Evolutionary conservation across 35 echinoderm and acorn worm species (phyloP).

Genomic region (Patiria miniata): DNA sequence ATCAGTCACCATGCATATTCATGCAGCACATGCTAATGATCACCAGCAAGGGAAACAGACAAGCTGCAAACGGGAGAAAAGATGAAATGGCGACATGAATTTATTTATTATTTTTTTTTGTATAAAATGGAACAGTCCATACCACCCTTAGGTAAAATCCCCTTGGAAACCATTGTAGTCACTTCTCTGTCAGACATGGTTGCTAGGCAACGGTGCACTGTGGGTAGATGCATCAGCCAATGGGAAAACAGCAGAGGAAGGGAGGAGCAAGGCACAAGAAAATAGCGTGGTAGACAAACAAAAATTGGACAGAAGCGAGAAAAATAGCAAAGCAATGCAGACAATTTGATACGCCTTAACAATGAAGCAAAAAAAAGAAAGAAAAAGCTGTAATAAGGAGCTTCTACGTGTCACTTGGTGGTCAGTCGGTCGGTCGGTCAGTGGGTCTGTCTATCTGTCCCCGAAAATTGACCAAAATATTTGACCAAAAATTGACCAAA

Average conservation of each 20-base stretch:
- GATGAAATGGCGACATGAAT: too few relatives aligned
- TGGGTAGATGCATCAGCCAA: not conserved
- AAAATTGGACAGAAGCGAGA: not conserved
- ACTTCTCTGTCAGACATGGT: constrained; percentile 1
- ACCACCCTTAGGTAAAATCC: not conserved
- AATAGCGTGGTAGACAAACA: not conserved
- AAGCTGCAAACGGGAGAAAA: too few relatives aligned
- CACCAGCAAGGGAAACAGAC: too few relatives aligned
- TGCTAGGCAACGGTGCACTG: constrained; percentile 22
- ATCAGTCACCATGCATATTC: constrained; percentile 5
- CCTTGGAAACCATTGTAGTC: not conserved
- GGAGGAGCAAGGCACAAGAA: not conserved
- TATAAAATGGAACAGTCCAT: not conserved
- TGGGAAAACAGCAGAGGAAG: not conserved
- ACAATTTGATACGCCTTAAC: too few relatives aligned
- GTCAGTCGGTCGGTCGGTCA: too few relatives aligned
- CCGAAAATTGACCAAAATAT: too few relatives aligned
- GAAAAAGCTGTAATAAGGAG: too few relatives aligned
- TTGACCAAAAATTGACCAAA: too few relatives aligned
- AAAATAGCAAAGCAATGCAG: not conserved
- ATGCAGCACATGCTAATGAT: not conserved
- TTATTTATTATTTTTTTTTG: too few relatives aligned
- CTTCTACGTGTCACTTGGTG: too few relatives aligned
- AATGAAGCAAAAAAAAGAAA: too few relatives aligned
- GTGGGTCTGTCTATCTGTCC: too few relatives aligned